Percentiles rank a stretch among this genome's conserved stretches.
Conservation (phyloP, 2,797 vertebrate genomes). For the Eulemur albifrons region DNA sequence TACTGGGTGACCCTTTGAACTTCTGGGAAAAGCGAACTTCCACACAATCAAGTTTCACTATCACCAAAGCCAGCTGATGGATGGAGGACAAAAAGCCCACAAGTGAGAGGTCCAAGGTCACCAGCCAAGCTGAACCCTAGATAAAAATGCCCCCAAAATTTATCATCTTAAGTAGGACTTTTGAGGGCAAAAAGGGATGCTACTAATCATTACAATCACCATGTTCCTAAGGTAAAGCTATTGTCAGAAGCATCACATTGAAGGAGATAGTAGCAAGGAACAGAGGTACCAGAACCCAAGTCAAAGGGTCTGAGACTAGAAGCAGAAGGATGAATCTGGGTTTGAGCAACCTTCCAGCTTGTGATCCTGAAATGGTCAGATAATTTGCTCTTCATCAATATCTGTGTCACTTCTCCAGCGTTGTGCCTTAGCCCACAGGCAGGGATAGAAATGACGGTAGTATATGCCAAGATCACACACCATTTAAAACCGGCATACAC, state of each 20-base stretch:
- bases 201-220: neutral
- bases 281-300: neutral
- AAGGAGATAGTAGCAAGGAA: neutral
- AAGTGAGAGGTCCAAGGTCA: neutral
- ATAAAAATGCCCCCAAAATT: neutral
- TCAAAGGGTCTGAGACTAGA: neutral
- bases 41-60: neutral
- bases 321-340: neutral
- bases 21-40: conserved; percentile 25
- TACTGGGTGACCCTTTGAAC: conserved; percentile 31
- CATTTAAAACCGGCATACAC: neutral
- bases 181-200: neutral
- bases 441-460: neutral
- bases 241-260: neutral
- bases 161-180: neutral
- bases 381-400: neutral
- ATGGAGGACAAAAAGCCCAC: neutral
- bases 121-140: neutral
- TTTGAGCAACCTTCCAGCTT: neutral
- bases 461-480: neutral
- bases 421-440: neutral
- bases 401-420: neutral
- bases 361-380: neutral
- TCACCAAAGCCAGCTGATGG: neutral
- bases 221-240: neutral